Base-by-base conservation (phyloP, 2,888 invertebrate species). In the Eulithis prunata region DNA sequence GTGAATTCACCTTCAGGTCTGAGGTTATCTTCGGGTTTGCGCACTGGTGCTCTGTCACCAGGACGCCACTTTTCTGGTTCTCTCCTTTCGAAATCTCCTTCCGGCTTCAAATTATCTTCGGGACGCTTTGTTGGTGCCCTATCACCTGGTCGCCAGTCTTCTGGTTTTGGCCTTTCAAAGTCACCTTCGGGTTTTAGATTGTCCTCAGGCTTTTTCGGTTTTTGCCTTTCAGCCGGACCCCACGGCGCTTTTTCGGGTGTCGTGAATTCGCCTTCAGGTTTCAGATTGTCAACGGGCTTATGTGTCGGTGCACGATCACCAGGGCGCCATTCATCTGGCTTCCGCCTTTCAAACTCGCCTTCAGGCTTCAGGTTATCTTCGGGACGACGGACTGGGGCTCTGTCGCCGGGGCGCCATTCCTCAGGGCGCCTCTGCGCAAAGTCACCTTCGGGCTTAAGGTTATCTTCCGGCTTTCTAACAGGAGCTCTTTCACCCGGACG, bases 281-380 rank as follows among this genome's bases (percentile, higher is more conserved):
- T 88, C 0, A 95, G 84, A 79, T 95, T 95, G 73, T 91, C 95
- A 73, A 91, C 84, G 0, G 95, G 95, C 45, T 86, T 89, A 3
- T 82, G 89, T 14, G 87, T 91, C 5, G 85, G 81, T 0, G 92
- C 93, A 51, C 94, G 78, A 57, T 94, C 94, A 47, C 84, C 90
- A 0, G 93, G 91, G 4, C 78, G 87, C 83, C 88, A 90, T 72
- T 88, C 83, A 2, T 87, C 87, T 3, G 83, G 84, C 38, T 76
- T 74, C 2, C 77, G 82, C 49, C 76, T 80, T 52, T 84, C 83
- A 72, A 94, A 94, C 6, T 93, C 93, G 2, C 95, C 94, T 83
- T 94, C 94, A 0, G 93, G 94, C 64, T 83, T 84, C 1, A 95
- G 77, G 75, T 94, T 94, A 75, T 95, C 94, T 49, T 86, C 75